Conservation (phyloP, 2,113 vertebrate species). For the Pelecanus crispus region DNA sequence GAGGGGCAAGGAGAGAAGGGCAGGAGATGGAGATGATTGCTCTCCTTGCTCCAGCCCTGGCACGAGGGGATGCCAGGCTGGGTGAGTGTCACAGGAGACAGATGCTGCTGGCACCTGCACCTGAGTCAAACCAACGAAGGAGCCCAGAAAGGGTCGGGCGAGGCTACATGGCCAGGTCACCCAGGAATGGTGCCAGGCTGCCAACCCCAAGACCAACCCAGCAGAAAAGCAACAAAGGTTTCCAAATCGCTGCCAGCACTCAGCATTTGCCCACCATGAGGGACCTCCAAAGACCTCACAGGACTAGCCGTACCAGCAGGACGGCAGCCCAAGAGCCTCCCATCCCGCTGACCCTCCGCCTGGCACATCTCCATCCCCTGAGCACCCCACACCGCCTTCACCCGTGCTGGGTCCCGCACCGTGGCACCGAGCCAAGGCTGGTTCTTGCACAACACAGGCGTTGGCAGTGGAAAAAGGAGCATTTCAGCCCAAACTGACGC, state of each 20-base stretch:
- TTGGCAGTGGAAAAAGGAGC: background rate
- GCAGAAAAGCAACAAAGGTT: background rate
- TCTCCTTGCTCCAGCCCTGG: background rate
- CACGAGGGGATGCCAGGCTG: background rate
- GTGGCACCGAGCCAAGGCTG: background rate
- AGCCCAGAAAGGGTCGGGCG: accelerated
- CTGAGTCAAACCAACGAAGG: background rate
- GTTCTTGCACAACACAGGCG: background rate
- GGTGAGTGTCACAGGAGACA: background rate
- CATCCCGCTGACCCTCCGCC: accelerated
- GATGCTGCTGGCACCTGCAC: background rate
- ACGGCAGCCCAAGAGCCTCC: background rate
- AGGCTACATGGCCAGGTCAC: background rate
- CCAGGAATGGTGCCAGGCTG: background rate
- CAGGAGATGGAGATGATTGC: background rate
- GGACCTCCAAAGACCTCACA: background rate
- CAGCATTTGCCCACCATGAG: background rate
- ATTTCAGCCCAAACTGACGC: background rate
- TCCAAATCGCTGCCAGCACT: background rate
- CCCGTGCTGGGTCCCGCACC: background rate
- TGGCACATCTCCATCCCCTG: background rate
- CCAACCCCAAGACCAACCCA: background rate
- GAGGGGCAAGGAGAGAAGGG: background rate
- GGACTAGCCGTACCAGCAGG: background rate
- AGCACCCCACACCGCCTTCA: background rate